Base-by-base conservation (phyloP, 2,888 invertebrate species). In the Orthonychiurus folsomi region DNA sequence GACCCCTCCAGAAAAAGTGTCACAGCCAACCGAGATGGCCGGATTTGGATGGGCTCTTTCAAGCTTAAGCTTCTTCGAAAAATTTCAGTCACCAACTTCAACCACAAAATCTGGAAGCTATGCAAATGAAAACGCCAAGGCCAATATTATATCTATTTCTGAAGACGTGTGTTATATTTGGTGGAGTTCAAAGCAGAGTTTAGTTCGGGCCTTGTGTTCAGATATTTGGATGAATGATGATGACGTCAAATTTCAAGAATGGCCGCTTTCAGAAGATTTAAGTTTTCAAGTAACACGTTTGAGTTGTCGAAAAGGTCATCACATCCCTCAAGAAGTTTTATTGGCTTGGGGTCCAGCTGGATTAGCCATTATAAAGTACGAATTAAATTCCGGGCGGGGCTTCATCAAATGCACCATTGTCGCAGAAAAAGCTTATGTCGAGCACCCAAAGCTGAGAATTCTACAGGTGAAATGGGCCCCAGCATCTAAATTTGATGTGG, bases 381-480 rank as follows among this genome's bases (percentile, higher is more conserved):
- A 23, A 52, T 5, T 20, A 5, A 20, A n/a, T 5, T n/a, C 52
- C 24, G 52, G 24, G 21, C 5, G 9, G 3, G 3, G 5, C 5
- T 23, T 20, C 21, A 12, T 23, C 5, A 56, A 15, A 25, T 56
- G 56, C 37, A 12, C 9, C 5, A 15, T 60, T 48, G 9, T 60
- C 24, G 54, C 18, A 12, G 60, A 60, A 37, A 53, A 47, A 25
- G 47, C 55, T 12, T 60, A 54, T 24, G 23, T 54, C 5, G 53
- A 60, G 9, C 9, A 55, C 20, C 28, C 37, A 20, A 18, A 23
- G 5, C 60, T 60, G 12, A 23, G 28, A 2, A 37, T 60, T 25
- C 12, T 54, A 1, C 60, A 60, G 20, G 60, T 52, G 18, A 60
- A 60, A 24, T 60, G 53, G 60, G 21, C 26, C 20, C 53, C 54